A percentile compares a stretch with the other conserved stretches of the same genome.
phyloP scores from a whole-genome alignment of 2,797 vertebrate genomes.

The Pteronotus mesoamericanus region DNA sequence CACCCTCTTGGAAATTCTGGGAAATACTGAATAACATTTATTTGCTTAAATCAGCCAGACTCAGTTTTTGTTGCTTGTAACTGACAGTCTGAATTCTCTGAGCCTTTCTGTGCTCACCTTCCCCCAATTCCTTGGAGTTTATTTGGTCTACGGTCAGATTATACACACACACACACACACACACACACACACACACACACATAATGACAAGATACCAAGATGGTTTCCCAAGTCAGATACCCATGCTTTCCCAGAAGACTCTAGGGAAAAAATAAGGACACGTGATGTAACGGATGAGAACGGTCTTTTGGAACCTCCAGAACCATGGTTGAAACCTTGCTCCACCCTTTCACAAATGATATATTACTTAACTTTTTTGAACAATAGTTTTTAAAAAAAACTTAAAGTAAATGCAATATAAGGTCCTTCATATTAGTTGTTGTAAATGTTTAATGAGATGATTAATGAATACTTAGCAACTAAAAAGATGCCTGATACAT shows the following conservation, averaged over 20 bases:
- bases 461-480: neutral
- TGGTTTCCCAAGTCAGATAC: neutral
- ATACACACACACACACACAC: too few species aligned
- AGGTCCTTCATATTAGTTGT: neutral
- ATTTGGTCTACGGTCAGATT: neutral
- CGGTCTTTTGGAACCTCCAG: neutral
- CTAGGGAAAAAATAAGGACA: neutral
- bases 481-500: neutral
- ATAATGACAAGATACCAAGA: neutral
- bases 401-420: conserved; percentile 4
- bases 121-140: neutral
- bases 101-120: neutral
- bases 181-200: too few species aligned
- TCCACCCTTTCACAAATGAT: neutral
- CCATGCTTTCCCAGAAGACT: conserved; percentile 17
- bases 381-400: neutral
- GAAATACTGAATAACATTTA: neutral
- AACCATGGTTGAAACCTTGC: neutral
- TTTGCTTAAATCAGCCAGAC: neutral
- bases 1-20: neutral
- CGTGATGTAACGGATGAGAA: neutral
- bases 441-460: neutral
- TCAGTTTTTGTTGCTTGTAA: neutral
- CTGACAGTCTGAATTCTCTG: neutral
- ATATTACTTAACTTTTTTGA: neutral